Evolutionary conservation across 2,888 invertebrate genomes (phyloP), one percentile per base, ranked within the genome.

Genomic region (Hemicrepidius hirtus): DNA sequence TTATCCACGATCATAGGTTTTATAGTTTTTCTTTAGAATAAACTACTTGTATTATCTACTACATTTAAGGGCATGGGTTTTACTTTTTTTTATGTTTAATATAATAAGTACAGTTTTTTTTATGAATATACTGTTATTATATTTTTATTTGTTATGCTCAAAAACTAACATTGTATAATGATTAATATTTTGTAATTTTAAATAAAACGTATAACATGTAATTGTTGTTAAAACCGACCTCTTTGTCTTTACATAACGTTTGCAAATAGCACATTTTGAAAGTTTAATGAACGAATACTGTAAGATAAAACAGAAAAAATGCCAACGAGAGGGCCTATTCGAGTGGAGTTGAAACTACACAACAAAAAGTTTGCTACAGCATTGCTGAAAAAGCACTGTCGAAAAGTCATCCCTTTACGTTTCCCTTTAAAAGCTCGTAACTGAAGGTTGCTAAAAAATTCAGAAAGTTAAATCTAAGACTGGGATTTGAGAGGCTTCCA

Each of bases 251-350:
- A 3, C 2, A 37, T 6, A 5, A 37, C n/a, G 41, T 41, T 41
- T 41, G 13, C 41, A 41, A 16, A 20, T 9, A 3, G 35, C n/a
- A 6, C 16, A 35, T 16, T 55, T 55, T 55, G 13, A 35, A 32
- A 55, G 35, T 35, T 55, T 55, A 55, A 55, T 55, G 55, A 28
- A 55, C 32, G 35, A 55, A 35, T 55, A 35, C 32, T 55, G 55
- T 18, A 35, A 55, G 18, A 35, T 35, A 28, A 35, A 55, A 35
- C 55, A 35, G 18, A 55, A 53, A 55, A 35, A 55, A 55, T 55
- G 35, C 35, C 16, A 44, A 28, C 50, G 24, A 28, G 12, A 12
- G 28, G 50, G 28, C 21, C 13, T 28, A 28, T 50, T 50, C 24
- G 50, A 21, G 20, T 20, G 50, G n/a, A 50, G 50, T 24, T 28